Evolutionary conservation across 2,113 vertebrate genomes (phyloP).

Genomic region (Mesoclemmys tuberculata): DNA sequence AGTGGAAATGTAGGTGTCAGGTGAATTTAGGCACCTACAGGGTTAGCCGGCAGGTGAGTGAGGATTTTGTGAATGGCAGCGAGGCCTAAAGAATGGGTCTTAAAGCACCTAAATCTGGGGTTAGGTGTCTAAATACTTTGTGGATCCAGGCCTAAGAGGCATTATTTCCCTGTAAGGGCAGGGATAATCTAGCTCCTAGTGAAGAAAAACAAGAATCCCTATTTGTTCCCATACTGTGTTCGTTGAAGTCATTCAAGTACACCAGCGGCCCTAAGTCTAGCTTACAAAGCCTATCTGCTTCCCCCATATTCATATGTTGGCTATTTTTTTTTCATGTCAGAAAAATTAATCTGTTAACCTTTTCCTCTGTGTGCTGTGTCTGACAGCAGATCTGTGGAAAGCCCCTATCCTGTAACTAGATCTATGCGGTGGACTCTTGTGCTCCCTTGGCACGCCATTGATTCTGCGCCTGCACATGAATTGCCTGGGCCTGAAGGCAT

Average conservation of each 20-base stretch:
- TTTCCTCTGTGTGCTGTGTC: background rate
- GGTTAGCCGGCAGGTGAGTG: background rate
- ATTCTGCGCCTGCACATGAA: background rate
- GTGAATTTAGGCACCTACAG: background rate
- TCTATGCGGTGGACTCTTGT: rapidly evolving
- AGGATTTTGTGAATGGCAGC: background rate
- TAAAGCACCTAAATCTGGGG: background rate
- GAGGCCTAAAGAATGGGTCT: background rate
- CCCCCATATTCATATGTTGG: background rate
- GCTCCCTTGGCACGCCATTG: background rate
- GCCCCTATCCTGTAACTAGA: background rate
- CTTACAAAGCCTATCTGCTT: background rate
- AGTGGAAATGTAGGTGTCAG: background rate
- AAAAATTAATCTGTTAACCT: background rate
- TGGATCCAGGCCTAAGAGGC: background rate
- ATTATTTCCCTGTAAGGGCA: background rate
- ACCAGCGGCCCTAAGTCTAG: background rate
- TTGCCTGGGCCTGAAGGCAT: background rate
- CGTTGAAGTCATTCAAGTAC: background rate
- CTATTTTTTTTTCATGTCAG: background rate
- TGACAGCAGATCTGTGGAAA: background rate
- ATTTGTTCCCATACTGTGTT: rapidly evolving
- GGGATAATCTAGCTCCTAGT: background rate
- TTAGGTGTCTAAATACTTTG: background rate
- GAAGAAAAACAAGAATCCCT: background rate